Percentiles rank a stretch among this genome's conserved stretches.
Conservation (phyloP, 1,140 invertebrate genomes). For the Lutraria rhynchaena region DNA sequence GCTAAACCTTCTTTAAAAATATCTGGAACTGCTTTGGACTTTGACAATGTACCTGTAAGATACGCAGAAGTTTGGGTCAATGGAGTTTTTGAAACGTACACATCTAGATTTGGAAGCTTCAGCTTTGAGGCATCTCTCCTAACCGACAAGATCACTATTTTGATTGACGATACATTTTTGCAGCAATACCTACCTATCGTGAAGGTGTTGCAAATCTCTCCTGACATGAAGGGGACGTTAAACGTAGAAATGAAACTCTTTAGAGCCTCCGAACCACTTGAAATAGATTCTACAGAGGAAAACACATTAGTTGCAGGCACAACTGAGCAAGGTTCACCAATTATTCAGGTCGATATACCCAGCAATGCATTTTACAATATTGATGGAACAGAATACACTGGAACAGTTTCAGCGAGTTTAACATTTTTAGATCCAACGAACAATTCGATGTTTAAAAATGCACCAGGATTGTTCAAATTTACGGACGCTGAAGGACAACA, state of each 20-base stretch:
- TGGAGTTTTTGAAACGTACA: conserved; percentile 1
- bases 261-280: background rate
- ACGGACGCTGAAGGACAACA: background rate
- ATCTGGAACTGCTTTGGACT: background rate
- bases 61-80: background rate
- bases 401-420: conserved; percentile 7
- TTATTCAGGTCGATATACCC: background rate
- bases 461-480: conserved; percentile 8
- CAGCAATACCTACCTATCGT: background rate
- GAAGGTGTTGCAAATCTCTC: background rate
- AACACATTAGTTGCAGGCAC: background rate
- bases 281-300: background rate
- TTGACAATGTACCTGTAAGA: background rate
- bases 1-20: background rate
- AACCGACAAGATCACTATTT: background rate
- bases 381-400: background rate
- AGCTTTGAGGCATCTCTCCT: background rate
- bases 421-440: conserved; percentile 16
- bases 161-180: conserved; percentile 2
- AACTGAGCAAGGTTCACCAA: no score
- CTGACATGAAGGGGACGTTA: background rate
- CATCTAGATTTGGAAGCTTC: background rate
- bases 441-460: background rate
- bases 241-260: background rate
- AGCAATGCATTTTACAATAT: background rate